A percentile compares a stretch with the other conserved stretches of the same genome.
phyloP scores from a whole-genome alignment of 2,888 invertebrate species.

The Drosophila helvetica region DNA sequence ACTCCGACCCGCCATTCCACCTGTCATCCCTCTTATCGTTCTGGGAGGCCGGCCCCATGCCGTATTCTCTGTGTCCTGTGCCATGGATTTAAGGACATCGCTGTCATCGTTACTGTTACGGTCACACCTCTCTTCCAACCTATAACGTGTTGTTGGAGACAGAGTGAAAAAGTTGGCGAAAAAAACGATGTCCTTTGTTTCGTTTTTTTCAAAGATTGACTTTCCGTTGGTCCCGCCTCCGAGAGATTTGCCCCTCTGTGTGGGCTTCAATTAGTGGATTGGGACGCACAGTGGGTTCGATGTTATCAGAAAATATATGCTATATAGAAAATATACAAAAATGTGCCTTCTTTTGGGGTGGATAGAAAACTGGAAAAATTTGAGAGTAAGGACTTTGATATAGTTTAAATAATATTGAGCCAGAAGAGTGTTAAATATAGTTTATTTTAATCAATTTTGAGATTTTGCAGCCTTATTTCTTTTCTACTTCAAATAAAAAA shows the following conservation, averaged over 20 bases:
- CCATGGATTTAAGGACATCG: constrained; percentile 52
- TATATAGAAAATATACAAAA: not conserved
- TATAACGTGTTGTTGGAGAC: constrained; percentile 13
- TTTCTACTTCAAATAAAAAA: not conserved
- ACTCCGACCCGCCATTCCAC: constrained; percentile 9
- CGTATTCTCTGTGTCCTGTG: constrained; percentile 27
- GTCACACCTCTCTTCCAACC: constrained; percentile 27
- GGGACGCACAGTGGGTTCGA: constrained; percentile 10
- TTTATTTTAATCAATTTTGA: too few relatives aligned
- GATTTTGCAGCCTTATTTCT: not conserved
- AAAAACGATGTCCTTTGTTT: constrained; percentile 29
- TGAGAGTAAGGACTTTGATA: too few relatives aligned
- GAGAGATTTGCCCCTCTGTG: constrained; percentile 8
- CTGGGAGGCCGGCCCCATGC: constrained; percentile 3
- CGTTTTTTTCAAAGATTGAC: constrained; percentile 41
- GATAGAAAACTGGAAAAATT: too few relatives aligned
- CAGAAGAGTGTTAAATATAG: too few relatives aligned
- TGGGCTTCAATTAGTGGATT: constrained; percentile 39
- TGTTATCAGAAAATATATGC: not conserved
- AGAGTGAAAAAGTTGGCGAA: not conserved
- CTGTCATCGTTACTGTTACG: constrained; percentile 39
- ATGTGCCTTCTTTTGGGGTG: too few relatives aligned
- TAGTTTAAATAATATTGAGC: not conserved
- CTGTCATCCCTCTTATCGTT: constrained; percentile 4
- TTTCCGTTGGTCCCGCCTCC: constrained; percentile 7